phyloP scores from a whole-genome alignment of 2,797 vertebrate species.

The Caiman crocodilus region DNA sequence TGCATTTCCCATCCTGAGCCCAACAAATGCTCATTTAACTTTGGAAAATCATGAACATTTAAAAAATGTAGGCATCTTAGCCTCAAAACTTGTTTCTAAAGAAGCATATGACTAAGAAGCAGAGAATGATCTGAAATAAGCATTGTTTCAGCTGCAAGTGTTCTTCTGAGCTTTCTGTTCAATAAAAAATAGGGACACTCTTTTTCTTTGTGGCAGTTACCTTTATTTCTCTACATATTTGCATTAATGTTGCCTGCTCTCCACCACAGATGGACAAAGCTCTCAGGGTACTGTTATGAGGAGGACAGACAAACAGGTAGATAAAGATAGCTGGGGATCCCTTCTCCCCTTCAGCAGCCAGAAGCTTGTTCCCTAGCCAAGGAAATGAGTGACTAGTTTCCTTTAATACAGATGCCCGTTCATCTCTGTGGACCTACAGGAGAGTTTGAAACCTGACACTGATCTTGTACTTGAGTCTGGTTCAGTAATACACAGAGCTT shows the following conservation, averaged over 20 bases:
- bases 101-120: background rate
- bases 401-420: slow-evolving; percentile 51
- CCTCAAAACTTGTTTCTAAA: slow-evolving; percentile 13
- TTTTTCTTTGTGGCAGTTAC: background rate
- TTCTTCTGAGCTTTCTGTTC: background rate
- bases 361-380: background rate
- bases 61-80: background rate
- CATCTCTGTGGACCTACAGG: slow-evolving; percentile 63
- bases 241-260: background rate
- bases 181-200: background rate
- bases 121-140: background rate
- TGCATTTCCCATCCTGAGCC: slow-evolving; percentile 8
- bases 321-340: background rate
- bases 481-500: slow-evolving; percentile 20
- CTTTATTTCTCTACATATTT: background rate
- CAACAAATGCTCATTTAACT: background rate
- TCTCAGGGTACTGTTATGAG: background rate
- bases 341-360: background rate
- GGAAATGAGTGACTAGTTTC: slow-evolving; percentile 7
- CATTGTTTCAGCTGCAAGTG: background rate
- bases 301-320: background rate
- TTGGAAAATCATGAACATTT: background rate
- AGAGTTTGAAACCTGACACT: slow-evolving; percentile 50
- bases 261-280: background rate
- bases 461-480: slow-evolving; percentile 28